Conservation (phyloP, 1,140 invertebrate genomes). For the Gonioctena quinquepunctata region DNA sequence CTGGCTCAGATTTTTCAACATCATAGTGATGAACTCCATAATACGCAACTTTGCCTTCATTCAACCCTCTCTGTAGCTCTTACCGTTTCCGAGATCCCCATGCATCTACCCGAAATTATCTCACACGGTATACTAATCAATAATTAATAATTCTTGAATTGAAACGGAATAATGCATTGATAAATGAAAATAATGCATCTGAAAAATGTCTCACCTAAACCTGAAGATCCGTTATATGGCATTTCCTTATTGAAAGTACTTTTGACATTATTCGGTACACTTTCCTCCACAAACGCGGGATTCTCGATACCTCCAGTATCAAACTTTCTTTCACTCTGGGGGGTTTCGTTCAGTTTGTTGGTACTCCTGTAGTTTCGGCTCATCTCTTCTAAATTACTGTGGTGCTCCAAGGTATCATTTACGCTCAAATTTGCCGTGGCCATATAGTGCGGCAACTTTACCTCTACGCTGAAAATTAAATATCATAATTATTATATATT, state of each 20-base stretch:
- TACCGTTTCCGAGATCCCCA: too few relatives aligned
- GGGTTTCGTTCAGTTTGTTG: conserved; percentile 33
- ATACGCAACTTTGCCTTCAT: too few relatives aligned
- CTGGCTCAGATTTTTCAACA: too few relatives aligned
- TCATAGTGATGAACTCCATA: too few relatives aligned
- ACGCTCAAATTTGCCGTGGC: conserved; percentile 54
- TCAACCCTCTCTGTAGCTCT: too few relatives aligned
- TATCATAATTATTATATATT: too few relatives aligned
- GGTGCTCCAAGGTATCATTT: conserved; percentile 46
- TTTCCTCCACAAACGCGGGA: conserved; percentile 40
- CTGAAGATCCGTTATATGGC: conserved; percentile 51
- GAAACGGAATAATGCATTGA: too few relatives aligned
- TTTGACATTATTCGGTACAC: conserved; percentile 19
- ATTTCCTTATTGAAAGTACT: conserved; percentile 47
- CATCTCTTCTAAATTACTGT: conserved; percentile 48
- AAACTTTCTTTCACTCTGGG: conserved; percentile 28
- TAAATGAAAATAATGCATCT: too few relatives aligned
- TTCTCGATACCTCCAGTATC: conserved; percentile 35
- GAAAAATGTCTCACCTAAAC: too few relatives aligned
- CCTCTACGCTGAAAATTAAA: background rate
- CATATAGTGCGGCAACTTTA: conserved; percentile 47
- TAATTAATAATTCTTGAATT: too few relatives aligned
- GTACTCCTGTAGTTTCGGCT: conserved; percentile 49
- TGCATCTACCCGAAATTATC: too few relatives aligned
- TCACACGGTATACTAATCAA: too few relatives aligned